A percentile compares a stretch with the other conserved stretches of the same genome.
Conservation (phyloP, 2,888 invertebrate genomes). For the Melanchra persicariae region DNA sequence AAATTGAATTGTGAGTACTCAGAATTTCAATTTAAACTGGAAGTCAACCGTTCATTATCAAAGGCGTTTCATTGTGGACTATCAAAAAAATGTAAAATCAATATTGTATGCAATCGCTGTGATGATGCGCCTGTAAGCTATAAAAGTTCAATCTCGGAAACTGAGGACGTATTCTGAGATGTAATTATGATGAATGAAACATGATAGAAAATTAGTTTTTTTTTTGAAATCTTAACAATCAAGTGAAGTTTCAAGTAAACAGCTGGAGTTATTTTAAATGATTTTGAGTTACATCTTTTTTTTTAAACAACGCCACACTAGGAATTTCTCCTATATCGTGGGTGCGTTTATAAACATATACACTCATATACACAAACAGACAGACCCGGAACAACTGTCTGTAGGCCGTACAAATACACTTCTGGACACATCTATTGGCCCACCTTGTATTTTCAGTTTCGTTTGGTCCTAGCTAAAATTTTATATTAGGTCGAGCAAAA, state of each 20-base stretch:
- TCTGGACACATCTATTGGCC: no score
- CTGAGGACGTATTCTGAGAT: conserved; percentile 72
- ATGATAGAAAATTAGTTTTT: not conserved
- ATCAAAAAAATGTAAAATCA: conserved; percentile 81
- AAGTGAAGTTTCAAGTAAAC: not conserved
- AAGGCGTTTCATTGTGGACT: conserved; percentile 68
- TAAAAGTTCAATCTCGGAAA: conserved; percentile 78
- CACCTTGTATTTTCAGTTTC: no score
- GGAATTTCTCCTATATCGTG: no score
- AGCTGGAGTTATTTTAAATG: no score
- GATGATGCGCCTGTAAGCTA: conserved; percentile 74
- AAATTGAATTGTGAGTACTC: conserved; percentile 25
- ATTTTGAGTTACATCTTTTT: no score
- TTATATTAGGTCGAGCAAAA: no score
- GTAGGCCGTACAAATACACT: no score
- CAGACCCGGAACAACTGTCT: no score
- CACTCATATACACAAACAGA: no score
- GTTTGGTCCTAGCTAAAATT: no score
- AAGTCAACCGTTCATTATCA: conserved; percentile 50
- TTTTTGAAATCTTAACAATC: not conserved
- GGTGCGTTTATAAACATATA: no score
- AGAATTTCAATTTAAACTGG: conserved; percentile 45
- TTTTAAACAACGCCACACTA: no score
- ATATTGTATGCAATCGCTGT: conserved; percentile 81
- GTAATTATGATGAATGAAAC: not conserved